These are phyloP conservation scores for Pinna nobilis DNA, from an alignment of 1,140 invertebrate genomes.

Conservation along the genomic window DNA sequence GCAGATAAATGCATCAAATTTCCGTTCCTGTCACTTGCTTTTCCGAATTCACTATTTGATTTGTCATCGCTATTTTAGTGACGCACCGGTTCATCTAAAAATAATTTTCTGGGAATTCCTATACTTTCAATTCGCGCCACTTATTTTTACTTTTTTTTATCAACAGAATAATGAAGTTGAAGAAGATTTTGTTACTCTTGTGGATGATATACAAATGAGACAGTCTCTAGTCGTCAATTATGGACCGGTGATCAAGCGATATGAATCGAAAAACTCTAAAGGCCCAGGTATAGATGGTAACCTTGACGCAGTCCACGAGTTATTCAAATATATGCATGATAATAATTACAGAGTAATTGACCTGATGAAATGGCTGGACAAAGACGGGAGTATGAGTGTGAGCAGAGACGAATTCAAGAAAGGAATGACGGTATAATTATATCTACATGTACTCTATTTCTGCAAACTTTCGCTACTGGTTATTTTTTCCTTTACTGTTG, in stretches of 20 bases:
- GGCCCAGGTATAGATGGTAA: slow-evolving; percentile 47
- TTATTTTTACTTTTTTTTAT: neutral
- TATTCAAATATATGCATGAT: slow-evolving; percentile 53
- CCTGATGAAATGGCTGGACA: slow-evolving; percentile 67
- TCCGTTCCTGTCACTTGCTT: too few species aligned
- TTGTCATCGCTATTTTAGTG: too few species aligned
- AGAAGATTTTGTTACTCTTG: slow-evolving; percentile 31
- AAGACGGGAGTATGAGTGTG: slow-evolving; percentile 60
- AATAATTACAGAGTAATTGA: slow-evolving; percentile 66
- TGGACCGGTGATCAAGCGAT: slow-evolving; percentile 28
- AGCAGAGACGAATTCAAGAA: slow-evolving; percentile 57
- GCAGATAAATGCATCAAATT: too few species aligned
- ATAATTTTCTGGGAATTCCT: too few species aligned
- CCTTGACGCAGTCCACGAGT: slow-evolving; percentile 56
- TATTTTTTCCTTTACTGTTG: neutral
- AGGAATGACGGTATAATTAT: slow-evolving; percentile 57
- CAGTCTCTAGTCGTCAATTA: slow-evolving; percentile 13
- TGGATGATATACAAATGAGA: slow-evolving; percentile 31
- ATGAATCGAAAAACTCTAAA: slow-evolving; percentile 16
- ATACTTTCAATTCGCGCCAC: too few species aligned
- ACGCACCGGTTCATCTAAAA: too few species aligned
- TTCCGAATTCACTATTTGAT: too few species aligned
- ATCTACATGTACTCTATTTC: neutral
- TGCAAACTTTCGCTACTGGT: neutral
- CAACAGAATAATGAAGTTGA: slow-evolving; percentile 36